A percentile compares a stretch with the other conserved stretches of the same genome.
phyloP scores from a whole-genome alignment of 2,113 vertebrate genomes.

The Ammodytes dubius region DNA sequence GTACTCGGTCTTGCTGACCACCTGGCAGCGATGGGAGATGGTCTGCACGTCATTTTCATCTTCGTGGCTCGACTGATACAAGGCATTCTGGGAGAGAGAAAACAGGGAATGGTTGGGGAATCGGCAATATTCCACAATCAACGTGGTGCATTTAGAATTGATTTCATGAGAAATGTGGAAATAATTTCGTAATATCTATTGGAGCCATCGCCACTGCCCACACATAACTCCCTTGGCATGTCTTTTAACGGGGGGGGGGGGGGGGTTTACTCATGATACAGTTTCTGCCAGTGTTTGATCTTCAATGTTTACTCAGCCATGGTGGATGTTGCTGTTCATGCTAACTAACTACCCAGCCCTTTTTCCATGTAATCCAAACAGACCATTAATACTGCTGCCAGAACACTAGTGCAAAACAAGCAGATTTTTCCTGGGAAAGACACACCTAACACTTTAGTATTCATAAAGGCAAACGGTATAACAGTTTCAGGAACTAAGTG shows the following conservation, averaged over 20 bases:
- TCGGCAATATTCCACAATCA: neutral
- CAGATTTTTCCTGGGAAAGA: conserved; percentile 15
- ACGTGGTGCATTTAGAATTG: neutral
- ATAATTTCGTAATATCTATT: neutral
- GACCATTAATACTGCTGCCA: conserved; percentile 14
- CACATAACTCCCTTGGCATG: neutral
- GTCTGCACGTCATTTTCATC: conserved; percentile 99
- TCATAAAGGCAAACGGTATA: conserved; percentile 29
- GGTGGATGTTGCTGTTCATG: conserved; percentile 3
- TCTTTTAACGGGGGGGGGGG: neutral
- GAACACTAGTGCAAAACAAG: conserved; percentile 28
- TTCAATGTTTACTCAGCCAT: conserved; percentile 19
- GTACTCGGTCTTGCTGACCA: conserved; percentile 92
- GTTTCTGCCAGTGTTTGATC: conserved; percentile 17
- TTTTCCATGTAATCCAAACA: conserved; percentile 42
- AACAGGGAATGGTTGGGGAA: neutral
- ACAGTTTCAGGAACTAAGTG: conserved; percentile 20
- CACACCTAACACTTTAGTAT: neutral
- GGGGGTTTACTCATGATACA: conserved; percentile 24
- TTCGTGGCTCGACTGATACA: conserved; percentile 98
- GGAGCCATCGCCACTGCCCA: neutral
- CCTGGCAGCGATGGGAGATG: conserved; percentile 99
- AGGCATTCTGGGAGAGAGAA: conserved; percentile 87
- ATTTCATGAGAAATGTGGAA: neutral
- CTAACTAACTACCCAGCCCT: neutral